These are phyloP conservation scores for Pogona vitticeps DNA, from an alignment of 2,113 vertebrate genomes.

Conservation along the genomic window DNA sequence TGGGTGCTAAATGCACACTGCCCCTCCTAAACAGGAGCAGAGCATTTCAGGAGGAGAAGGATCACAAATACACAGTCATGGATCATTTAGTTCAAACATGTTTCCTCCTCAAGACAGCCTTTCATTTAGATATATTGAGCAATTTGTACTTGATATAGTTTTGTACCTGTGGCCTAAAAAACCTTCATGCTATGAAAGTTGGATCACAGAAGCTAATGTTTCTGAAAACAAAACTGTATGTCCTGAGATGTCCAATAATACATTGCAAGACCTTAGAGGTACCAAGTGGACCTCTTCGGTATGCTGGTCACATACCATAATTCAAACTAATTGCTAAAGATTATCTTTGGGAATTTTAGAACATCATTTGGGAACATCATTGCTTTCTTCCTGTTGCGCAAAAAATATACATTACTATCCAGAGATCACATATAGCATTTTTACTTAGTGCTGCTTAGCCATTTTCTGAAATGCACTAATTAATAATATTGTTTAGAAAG, in stretches of 20 bases:
- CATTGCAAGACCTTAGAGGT: not conserved
- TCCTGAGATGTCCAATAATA: not conserved
- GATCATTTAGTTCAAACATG: too few species aligned
- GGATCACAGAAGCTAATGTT: not conserved
- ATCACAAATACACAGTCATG: too few species aligned
- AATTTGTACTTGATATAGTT: too few species aligned
- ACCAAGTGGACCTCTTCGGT: not conserved
- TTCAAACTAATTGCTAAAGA: not conserved
- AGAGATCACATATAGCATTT: not conserved
- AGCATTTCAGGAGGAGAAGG: too few species aligned
- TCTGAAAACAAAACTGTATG: not conserved
- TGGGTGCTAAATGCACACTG: too few species aligned
- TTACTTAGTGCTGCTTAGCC: not conserved
- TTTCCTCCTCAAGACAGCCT: too few species aligned
- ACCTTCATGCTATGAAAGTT: not conserved
- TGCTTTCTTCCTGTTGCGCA: too few species aligned
- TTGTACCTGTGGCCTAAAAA: not conserved
- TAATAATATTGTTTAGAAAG: too few species aligned
- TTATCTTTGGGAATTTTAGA: not conserved
- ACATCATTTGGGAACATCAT: too few species aligned
- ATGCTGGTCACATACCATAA: not conserved
- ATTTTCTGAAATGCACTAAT: slow-evolving; percentile 35
- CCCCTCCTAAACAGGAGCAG: too few species aligned
- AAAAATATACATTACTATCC: too few species aligned
- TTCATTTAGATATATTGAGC: too few species aligned